Evolutionary conservation across 1,140 invertebrate genomes (phyloP).

Genomic region (Drosophila neocordata): DNA sequence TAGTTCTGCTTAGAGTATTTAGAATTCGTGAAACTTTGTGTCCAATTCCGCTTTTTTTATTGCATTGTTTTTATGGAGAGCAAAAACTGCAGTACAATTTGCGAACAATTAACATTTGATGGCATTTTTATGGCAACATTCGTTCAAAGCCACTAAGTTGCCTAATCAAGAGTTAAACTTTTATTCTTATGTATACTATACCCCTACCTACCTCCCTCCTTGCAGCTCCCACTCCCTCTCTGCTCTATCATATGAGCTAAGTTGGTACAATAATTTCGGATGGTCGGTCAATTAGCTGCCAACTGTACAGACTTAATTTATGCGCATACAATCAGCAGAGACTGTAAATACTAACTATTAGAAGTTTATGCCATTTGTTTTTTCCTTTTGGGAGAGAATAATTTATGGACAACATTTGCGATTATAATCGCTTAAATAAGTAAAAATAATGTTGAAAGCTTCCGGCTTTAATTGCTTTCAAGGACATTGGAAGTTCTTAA

Average conservation of each 20-base stretch:
- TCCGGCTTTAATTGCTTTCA: conserved; percentile 56
- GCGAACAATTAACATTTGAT: conserved; percentile 63
- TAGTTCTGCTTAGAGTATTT: not conserved
- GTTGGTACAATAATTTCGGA: conserved; percentile 19
- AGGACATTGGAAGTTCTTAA: conserved; percentile 23
- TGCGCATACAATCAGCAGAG: conserved; percentile 61
- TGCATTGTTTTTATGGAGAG: conserved; percentile 40
- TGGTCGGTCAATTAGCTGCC: conserved; percentile 56
- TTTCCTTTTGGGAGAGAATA: not conserved
- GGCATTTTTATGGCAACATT: conserved; percentile 46
- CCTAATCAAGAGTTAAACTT: conserved; percentile 39
- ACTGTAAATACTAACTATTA: conserved; percentile 29
- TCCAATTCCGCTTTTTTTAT: conserved; percentile 32
- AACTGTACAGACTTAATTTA: conserved; percentile 55
- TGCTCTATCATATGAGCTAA: conserved; percentile 20
- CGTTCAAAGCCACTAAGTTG: conserved; percentile 36
- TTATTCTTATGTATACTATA: not conserved
- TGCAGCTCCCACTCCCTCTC: not conserved
- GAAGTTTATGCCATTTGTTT: conserved; percentile 17
- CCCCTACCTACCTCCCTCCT: no score
- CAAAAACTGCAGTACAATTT: conserved; percentile 41
- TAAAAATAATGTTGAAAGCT: conserved; percentile 35
- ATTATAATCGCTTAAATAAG: conserved; percentile 48
- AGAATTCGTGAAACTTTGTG: not conserved
- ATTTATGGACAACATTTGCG: conserved; percentile 54